Evolutionary conservation across 2,888 invertebrate genomes (phyloP), one percentile per base, ranked within the genome.

Genomic region (Xylocampa areola): DNA sequence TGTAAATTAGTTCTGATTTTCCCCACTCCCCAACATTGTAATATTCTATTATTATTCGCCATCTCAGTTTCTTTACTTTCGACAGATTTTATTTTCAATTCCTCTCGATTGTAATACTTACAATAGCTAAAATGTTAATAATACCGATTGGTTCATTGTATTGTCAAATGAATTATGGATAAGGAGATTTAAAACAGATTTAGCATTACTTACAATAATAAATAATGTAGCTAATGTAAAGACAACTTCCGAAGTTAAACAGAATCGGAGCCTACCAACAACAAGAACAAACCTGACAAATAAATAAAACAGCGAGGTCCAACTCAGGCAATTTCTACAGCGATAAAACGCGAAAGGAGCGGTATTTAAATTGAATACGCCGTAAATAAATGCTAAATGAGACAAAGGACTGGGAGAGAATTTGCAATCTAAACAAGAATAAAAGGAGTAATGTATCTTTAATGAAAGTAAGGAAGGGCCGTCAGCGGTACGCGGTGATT

Each of bases 341-440:
- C 85, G 90, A 91, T 91, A 91, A 90, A 91, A 90, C 88, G 86
- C 85, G 79, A 85, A 88, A 87, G 85, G 84, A 89, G 86, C 85
- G 82, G 88, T 90, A 89, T 91, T 92, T 91, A 90, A 92, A 91
- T 91, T 90, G 91, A 91, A 91, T 88, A 87, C 88, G 85, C 87
- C 89, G 90, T 92, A 90, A 92, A 91, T 91, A 91, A 91, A 92
- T 89, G 86, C 84, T 90, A 90, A 92, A 91, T 89, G 90, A 92
- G 90, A 92, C 91, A 92, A 92, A 91, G 88, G 88, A 88, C 87
- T 89, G 86, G 76, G 85, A 85, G 87, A 88, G 82, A 87, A 88
- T 89, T 87, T 85, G 84, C 88, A 87, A 87, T 87, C 87, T 87
- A 89, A 91, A 90, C 87, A 89, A 85, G 87, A 88, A 87, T 87